phyloP scores from a whole-genome alignment of 1,140 invertebrate genomes.

The Teleogryllus occipitalis region DNA sequence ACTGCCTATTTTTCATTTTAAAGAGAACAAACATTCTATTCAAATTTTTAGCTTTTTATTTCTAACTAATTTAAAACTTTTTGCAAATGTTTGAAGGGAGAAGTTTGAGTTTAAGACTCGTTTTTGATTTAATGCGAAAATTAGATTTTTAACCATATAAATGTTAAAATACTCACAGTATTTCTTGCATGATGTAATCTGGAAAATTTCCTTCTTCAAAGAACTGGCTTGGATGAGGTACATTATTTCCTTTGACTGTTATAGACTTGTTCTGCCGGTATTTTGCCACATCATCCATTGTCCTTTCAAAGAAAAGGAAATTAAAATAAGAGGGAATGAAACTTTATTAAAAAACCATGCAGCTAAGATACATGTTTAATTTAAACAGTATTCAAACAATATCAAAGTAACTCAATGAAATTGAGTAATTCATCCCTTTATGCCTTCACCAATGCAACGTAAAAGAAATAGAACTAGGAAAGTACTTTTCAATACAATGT shows the following conservation, averaged over 20 bases:
- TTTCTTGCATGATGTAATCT: constrained; percentile 56
- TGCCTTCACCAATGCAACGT: too few species aligned
- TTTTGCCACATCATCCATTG: constrained; percentile 34
- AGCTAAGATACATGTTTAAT: too few species aligned
- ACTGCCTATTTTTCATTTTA: too few species aligned
- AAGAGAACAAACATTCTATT: constrained; percentile 3
- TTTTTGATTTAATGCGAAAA: too few species aligned
- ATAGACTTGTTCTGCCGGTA: constrained; percentile 48
- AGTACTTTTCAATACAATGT: too few species aligned
- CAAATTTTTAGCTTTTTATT: too few species aligned
- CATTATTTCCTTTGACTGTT: constrained; percentile 47
- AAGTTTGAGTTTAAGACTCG: too few species aligned
- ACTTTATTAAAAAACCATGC: too few species aligned
- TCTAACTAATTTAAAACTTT: too few species aligned
- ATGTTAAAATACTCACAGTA: constrained; percentile 28
- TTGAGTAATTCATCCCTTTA: not conserved
- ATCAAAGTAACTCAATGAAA: not conserved
- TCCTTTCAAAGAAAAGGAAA: constrained; percentile 20
- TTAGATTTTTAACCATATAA: not conserved
- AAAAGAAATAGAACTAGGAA: too few species aligned
- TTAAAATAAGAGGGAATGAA: not conserved
- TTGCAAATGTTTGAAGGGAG: too few species aligned
- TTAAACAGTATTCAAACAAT: not conserved
- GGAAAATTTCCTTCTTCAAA: constrained; percentile 73
- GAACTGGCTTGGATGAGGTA: constrained; percentile 51